Base-by-base conservation (phyloP, 2,113 vertebrate genomes). In the Chionis minor region DNA sequence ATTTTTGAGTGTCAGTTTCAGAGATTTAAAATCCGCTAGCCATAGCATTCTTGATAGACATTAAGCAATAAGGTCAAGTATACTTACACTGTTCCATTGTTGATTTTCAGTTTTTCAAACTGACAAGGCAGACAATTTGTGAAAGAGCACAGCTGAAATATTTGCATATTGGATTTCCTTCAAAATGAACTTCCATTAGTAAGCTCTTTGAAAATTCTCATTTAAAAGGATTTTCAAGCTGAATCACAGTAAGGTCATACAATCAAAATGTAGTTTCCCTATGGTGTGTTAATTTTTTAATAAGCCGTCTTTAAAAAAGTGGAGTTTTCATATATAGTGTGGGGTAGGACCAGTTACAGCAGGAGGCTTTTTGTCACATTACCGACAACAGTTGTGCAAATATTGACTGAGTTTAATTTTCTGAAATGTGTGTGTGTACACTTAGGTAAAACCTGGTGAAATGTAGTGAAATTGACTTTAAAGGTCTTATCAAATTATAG, bases 41-140 rank as follows among this genome's bases (percentile, higher is more conserved):
- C 80, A 26, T 95, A 91, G 81, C 92, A 49, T 86, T 97, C 95
- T 97, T 98, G 96, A 98, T 97, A 98, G 98, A 98, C 98, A 62
- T 94, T 91, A 97, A 96, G 77, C 98, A 98, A 91, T 99, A 98
- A 98, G 98, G 97, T 97, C 98, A 97, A 98, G 98, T 97, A 94
- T 97, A 90, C 94, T 97, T 97, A 96, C 66, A 71, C 30, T 86
- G 91, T 97, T 97, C 90, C 94, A 97, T 92, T 95, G 98, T 99
- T 98, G 97, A 98, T 98, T 99, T 99, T 98, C 97, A 97, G 96
- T 98, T 98, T 97, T 97, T 98, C 97, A 97, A 98, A 97, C 93
- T 97, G 98, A 98, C 97, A 97, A 88, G 93, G 90, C 86, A 95
- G 94, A 94, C 85, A 96, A 73, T 98, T 98, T 97, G 90, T 97